Conservation (phyloP, 2,113 vertebrate species). For the Tautogolabrus adspersus region DNA sequence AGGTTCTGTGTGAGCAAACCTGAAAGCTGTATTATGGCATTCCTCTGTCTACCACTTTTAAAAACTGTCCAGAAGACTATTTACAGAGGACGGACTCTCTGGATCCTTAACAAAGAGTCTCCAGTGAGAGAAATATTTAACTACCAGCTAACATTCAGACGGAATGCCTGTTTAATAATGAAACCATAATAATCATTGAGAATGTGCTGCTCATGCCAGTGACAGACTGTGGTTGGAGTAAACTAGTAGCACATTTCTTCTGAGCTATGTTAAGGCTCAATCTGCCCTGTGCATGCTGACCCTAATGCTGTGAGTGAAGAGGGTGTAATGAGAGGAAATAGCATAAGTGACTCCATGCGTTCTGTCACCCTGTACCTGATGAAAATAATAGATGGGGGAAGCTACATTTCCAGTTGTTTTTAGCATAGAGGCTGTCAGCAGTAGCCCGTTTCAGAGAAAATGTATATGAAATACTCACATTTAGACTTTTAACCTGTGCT, state of each 20-base stretch:
- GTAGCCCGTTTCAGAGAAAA: neutral
- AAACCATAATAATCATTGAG: conserved; percentile 77
- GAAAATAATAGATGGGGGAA: conserved; percentile 46
- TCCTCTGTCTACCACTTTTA: neutral
- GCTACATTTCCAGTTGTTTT: conserved; percentile 6
- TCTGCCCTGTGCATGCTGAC: conserved; percentile 74
- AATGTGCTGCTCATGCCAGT: conserved; percentile 63
- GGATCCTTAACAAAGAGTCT: conserved; percentile 37
- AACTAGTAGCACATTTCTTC: conserved; percentile 72
- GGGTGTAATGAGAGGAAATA: conserved; percentile 75
- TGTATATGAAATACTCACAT: neutral
- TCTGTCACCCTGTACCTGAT: conserved; percentile 39
- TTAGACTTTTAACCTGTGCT: neutral
- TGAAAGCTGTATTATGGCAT: neutral
- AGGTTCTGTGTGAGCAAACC: neutral
- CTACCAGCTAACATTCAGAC: conserved; percentile 65
- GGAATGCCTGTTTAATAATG: conserved; percentile 79
- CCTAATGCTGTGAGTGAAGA: conserved; percentile 60
- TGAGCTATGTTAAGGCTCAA: conserved; percentile 77
- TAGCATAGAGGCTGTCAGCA: conserved; percentile 4
- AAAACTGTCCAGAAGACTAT: neutral
- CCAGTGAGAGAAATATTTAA: conserved; percentile 71
- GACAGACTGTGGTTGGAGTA: conserved; percentile 71
- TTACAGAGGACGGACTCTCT: conserved; percentile 23
- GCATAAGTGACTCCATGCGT: conserved; percentile 70